These are phyloP conservation scores for Agrotis exclamationis DNA, from an alignment of 2,888 invertebrate genomes.

Conservation along the genomic window DNA sequence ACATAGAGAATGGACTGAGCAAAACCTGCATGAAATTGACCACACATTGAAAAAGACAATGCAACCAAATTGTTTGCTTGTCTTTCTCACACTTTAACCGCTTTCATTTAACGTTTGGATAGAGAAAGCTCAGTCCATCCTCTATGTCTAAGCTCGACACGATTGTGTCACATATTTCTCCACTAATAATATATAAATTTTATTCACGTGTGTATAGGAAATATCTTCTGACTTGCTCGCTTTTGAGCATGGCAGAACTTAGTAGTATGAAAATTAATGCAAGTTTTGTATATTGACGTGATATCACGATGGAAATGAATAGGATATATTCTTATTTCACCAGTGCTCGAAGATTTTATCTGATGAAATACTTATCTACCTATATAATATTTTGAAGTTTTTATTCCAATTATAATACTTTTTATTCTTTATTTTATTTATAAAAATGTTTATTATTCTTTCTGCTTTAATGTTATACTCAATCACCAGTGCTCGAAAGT, in stretches of 20 bases:
- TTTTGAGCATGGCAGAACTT: background rate
- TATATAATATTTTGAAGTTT: too few relatives aligned
- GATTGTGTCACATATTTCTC: background rate
- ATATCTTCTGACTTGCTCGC: background rate
- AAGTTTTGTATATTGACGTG: background rate
- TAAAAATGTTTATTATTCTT: background rate
- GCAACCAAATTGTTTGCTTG: too few relatives aligned
- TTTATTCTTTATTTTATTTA: conserved; percentile 1
- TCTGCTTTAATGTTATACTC: background rate
- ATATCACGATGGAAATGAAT: background rate
- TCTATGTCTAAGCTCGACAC: background rate
- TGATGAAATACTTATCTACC: conserved; percentile 1
- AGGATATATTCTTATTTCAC: conserved; percentile 1
- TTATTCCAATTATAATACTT: conserved; percentile 10
- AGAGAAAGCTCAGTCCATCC: too few relatives aligned
- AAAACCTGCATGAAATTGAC: too few relatives aligned
- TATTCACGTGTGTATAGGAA: conserved; percentile 13
- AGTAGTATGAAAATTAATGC: conserved; percentile 2
- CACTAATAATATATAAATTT: conserved; percentile 16
- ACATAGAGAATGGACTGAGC: too few relatives aligned
- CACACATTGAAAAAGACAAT: too few relatives aligned
- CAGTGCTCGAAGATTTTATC: conserved; percentile 18
- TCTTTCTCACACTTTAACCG: too few relatives aligned
- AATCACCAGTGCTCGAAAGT: too few relatives aligned
- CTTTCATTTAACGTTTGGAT: too few relatives aligned